A percentile compares a stretch with the other conserved stretches of the same genome.
These are phyloP conservation scores for Bufo bufo DNA, from an alignment of 2,113 vertebrate genomes.

Conservation along the genomic window DNA sequence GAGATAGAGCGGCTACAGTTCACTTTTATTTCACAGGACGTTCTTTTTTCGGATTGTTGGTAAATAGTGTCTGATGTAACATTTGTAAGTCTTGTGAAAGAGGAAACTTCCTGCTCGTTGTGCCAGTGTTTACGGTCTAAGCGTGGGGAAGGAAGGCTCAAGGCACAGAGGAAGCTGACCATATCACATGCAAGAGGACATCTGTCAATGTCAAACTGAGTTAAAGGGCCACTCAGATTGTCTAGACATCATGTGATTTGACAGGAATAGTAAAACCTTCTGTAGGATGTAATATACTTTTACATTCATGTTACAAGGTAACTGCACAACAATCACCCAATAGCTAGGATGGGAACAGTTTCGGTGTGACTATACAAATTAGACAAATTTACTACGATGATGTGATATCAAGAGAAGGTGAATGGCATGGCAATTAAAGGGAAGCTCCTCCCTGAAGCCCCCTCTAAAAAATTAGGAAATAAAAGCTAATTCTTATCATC, in stretches of 20 bases:
- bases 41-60: slow-evolving; percentile 53
- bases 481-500: too few relatives aligned
- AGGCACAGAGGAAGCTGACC: slow-evolving; percentile 25
- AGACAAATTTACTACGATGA: too few relatives aligned
- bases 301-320: not conserved
- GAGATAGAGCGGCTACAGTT: not conserved
- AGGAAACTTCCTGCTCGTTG: slow-evolving; percentile 36
- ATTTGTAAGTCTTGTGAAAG: slow-evolving; percentile 49
- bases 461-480: too few relatives aligned
- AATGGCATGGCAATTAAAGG: too few relatives aligned
- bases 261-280: not conserved
- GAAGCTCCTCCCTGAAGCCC: too few relatives aligned
- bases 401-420: too few relatives aligned
- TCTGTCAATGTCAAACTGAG: slow-evolving; percentile 2
- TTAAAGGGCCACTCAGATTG: not conserved
- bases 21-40: slow-evolving; percentile 26
- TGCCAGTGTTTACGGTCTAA: slow-evolving; percentile 42
- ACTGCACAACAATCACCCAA: too few relatives aligned
- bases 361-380: too few relatives aligned
- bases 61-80: slow-evolving; percentile 58
- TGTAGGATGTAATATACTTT: not conserved
- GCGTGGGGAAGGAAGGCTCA: slow-evolving; percentile 27
- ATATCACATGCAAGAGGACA: slow-evolving; percentile 30
- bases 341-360: too few relatives aligned
- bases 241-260: slow-evolving; percentile 35